A percentile compares a stretch with the other conserved stretches of the same genome.
phyloP scores from a whole-genome alignment of 1,140 invertebrate genomes.

The Diachasma alloeum region DNA sequence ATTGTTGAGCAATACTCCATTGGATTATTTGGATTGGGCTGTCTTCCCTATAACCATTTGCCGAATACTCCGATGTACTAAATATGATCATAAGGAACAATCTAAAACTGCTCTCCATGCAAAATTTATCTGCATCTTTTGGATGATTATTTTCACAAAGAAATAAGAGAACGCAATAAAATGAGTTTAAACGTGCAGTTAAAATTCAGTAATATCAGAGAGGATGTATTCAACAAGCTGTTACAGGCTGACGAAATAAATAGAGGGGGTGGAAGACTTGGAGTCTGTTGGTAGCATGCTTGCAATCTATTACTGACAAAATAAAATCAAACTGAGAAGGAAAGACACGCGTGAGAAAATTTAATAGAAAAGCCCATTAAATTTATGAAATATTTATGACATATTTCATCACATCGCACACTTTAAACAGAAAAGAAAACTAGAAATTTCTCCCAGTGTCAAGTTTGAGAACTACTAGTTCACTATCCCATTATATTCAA shows the following conservation, averaged over 20 bases:
- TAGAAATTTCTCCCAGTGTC: no score
- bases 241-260: slow-evolving; percentile 49
- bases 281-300: background rate
- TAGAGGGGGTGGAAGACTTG: background rate
- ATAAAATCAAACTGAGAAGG: no score
- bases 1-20: slow-evolving; percentile 90
- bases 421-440: no score
- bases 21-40: slow-evolving; percentile 88
- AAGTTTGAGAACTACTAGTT: no score
- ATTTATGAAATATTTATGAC: no score
- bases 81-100: background rate
- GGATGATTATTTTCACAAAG: background rate
- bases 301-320: no score
- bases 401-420: no score
- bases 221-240: slow-evolving; percentile 64
- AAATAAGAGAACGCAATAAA: slow-evolving; percentile 29
- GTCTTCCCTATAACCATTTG: slow-evolving; percentile 66
- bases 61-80: slow-evolving; percentile 65
- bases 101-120: background rate
- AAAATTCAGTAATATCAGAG: slow-evolving; percentile 17
- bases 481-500: no score
- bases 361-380: no score
- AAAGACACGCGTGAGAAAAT: no score
- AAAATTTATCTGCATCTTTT: background rate
- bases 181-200: slow-evolving; percentile 2